These are phyloP conservation scores for Lasioglossum marginatum DNA, from an alignment of 2,888 invertebrate genomes.

Conservation along the genomic window DNA sequence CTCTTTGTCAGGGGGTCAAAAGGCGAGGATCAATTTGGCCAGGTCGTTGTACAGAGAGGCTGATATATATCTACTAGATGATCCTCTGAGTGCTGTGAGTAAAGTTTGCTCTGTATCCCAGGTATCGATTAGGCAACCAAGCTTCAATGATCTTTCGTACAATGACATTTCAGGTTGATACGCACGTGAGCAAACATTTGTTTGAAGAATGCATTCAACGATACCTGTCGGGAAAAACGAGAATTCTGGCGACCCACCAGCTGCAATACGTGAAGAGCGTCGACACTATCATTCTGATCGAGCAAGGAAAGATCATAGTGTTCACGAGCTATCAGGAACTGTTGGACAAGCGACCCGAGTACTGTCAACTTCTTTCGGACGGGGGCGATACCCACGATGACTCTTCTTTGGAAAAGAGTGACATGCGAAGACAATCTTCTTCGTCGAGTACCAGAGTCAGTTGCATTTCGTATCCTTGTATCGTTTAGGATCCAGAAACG, in stretches of 20 bases:
- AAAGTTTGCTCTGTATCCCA: neutral
- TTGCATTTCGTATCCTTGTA: neutral
- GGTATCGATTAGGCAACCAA: too few species aligned
- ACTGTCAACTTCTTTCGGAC: conserved; percentile 73
- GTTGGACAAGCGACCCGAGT: conserved; percentile 76
- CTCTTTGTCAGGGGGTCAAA: conserved; percentile 90
- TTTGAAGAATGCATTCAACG: conserved; percentile 90
- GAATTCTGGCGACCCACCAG: conserved; percentile 92
- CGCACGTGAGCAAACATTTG: conserved; percentile 90
- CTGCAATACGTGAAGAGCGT: conserved; percentile 88
- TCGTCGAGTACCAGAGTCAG: conserved; percentile 79
- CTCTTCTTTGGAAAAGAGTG: conserved; percentile 67
- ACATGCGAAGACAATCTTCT: conserved; percentile 78
- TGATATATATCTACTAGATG: conserved; percentile 92
- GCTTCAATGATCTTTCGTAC: too few species aligned
- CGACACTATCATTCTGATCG: conserved; percentile 78
- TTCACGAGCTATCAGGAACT: conserved; percentile 79
- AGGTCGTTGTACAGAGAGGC: conserved; percentile 91
- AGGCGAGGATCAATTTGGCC: conserved; percentile 91
- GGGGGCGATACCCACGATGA: conserved; percentile 76
- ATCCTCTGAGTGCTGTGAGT: conserved; percentile 90
- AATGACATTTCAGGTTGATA: conserved; percentile 86
- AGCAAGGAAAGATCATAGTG: conserved; percentile 77
- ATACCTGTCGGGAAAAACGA: conserved; percentile 89
- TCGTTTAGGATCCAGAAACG: neutral